phyloP scores from a whole-genome alignment of 2,797 vertebrate genomes.

The Chaenodraco wilsoni region DNA sequence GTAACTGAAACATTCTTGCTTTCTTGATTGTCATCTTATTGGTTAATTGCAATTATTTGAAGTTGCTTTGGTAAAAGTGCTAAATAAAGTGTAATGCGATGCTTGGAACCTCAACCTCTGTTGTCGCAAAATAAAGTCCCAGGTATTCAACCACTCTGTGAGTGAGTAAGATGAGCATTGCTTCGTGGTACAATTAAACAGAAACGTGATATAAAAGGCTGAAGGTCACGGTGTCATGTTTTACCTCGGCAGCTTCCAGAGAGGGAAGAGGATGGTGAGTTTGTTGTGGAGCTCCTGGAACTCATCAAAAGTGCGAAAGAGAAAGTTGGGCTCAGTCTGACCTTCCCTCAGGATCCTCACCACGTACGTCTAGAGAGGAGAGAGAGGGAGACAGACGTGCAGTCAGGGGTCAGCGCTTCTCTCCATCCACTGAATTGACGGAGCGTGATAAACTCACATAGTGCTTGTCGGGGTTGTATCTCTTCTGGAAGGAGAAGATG shows the following conservation, averaged over 20 bases:
- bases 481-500: conserved; percentile 97
- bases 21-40: no score
- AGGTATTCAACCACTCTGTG: no score
- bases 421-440: fast-evolving
- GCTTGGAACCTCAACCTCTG: no score
- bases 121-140: no score
- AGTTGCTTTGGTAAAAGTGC: no score
- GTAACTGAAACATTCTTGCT: no score
- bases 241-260: conserved; percentile 97
- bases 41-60: no score
- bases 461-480: conserved; percentile 98
- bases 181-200: no score
- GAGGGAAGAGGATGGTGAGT: conserved; percentile 93
- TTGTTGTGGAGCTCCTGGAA: conserved; percentile 99
- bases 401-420: not conserved
- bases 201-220: no score
- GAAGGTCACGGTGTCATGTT: not conserved
- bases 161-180: no score
- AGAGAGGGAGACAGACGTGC: not conserved
- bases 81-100: no score
- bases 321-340: conserved; percentile 90
- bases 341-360: conserved; percentile 93
- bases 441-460: conserved; percentile 84
- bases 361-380: conserved; percentile 89
- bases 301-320: conserved; percentile 98